Evolutionary conservation across 2,888 invertebrate species (phyloP), one percentile per base, ranked within the genome.

Genomic region (Epistrophe grossulariae): DNA sequence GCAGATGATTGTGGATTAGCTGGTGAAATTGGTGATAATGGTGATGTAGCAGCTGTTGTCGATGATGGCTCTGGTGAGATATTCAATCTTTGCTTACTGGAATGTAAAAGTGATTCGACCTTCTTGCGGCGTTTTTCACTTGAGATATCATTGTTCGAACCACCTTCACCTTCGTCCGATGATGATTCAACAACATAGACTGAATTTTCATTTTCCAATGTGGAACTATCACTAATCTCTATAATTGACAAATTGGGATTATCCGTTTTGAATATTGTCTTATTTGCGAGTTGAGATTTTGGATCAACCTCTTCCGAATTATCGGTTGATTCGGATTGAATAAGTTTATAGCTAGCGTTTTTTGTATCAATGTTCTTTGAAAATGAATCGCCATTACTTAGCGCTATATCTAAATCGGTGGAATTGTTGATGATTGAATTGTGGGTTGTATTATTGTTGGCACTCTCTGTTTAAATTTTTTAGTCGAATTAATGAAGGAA

Each of bases 181-280:
- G 90, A 89, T 10, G 89, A 83, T 38, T 91, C 92, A 74, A 93
- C 90, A n/a, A 92, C 89, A 77, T 91, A 89, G 70, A 92, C 92
- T 24, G 91, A 89, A 66, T 91, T 91, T 79, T 91, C 91, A 55
- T 90, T 89, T 77, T 91, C 91, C 74, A 90, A 90, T 83, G 90
- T 90, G 17, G 92, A 91, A 88, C 90, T 91, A 88, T 92, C 90
- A 89, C 91, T 92, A 79, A 92, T 93, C 90, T 93, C 92, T 91
- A 93, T 93, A 93, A 93, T 93, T 92, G 93, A 92, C 92, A 92
- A 91, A 89, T 93, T 90, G 88, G 93, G 92, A 90, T 93, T 92
- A 91, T 91, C 91, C 78, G 89, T 90, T 89, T 91, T 92, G 74
- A 92, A 93, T 92, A 93, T 92, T 91, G 92, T 92, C 91, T 92